Percentiles rank a stretch among this genome's conserved stretches.
Evolutionary conservation across 1,140 invertebrate genomes (phyloP).

Genomic region (Geopemphigus sp.): DNA sequence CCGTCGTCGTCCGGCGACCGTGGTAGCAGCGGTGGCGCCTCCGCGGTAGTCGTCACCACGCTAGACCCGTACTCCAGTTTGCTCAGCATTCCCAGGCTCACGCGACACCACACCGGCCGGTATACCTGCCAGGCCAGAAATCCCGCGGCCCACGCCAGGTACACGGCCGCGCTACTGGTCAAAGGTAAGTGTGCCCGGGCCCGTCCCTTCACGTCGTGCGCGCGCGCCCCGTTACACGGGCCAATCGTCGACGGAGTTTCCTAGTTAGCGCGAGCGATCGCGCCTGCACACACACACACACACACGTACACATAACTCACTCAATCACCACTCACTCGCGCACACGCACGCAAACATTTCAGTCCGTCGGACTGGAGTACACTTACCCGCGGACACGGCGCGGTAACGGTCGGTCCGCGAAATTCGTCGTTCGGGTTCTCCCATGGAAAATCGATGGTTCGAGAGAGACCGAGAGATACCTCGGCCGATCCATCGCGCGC

Average conservation of each 20-base stretch:
- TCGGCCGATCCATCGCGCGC: no score
- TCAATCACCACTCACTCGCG: background rate
- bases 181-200: constrained; percentile 67
- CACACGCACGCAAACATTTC: background rate
- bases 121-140: constrained; percentile 80
- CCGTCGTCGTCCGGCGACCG: constrained; percentile 66
- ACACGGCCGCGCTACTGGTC: constrained; percentile 75
- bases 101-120: constrained; percentile 71
- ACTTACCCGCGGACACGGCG: background rate
- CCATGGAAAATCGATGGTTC: no score
- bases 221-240: no score
- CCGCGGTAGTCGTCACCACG: constrained; percentile 66
- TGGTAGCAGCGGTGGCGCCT: constrained; percentile 58
- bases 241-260: no score
- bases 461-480: no score
- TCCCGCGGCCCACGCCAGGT: constrained; percentile 73
- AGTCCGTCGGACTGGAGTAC: background rate
- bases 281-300: background rate
- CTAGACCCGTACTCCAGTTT: constrained; percentile 73
- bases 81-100: constrained; percentile 73
- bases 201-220: no score
- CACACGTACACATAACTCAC: background rate
- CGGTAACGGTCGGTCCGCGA: background rate
- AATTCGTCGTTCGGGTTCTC: no score
- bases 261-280: no score